These are phyloP conservation scores for Caerostris extrusa DNA, from an alignment of 1,140 invertebrate species.

Conservation along the genomic window DNA sequence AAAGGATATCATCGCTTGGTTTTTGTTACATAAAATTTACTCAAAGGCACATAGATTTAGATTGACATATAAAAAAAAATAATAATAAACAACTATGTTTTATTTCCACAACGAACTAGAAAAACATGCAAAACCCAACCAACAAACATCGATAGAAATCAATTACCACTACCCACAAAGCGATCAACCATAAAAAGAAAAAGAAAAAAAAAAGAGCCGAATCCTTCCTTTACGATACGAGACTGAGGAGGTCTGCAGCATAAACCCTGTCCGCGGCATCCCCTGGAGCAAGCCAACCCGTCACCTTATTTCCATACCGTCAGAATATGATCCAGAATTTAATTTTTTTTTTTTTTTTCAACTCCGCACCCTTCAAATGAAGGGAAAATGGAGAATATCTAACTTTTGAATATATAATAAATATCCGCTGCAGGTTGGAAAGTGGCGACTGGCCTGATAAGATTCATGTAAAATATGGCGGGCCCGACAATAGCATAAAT, in stretches of 20 bases:
- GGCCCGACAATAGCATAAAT: conserved; percentile 75
- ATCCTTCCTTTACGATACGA: no score
- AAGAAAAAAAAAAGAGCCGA: no score
- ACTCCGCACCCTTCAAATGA: conserved; percentile 46
- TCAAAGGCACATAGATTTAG: no score
- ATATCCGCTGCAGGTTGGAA: conserved; percentile 41
- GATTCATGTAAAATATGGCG: conserved; percentile 77
- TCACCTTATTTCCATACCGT: conserved; percentile 55
- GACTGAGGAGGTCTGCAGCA: not conserved
- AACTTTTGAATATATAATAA: conserved; percentile 77
- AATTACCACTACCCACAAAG: not conserved
- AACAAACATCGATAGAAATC: not conserved
- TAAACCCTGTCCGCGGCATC: not conserved
- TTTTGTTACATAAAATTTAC: no score
- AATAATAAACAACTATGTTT: no score
- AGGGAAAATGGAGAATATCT: conserved; percentile 61
- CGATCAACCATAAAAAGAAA: no score
- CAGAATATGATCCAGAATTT: conserved; percentile 53
- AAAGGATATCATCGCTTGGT: no score
- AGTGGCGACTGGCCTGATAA: conserved; percentile 75
- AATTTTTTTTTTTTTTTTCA: conserved; percentile 62
- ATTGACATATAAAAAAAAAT: no score
- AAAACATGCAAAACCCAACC: no score
- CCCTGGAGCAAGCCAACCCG: conserved; percentile 13
- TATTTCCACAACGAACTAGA: no score